Base-by-base conservation (phyloP, 2,113 vertebrate genomes). In the Callospermophilus lateralis region DNA sequence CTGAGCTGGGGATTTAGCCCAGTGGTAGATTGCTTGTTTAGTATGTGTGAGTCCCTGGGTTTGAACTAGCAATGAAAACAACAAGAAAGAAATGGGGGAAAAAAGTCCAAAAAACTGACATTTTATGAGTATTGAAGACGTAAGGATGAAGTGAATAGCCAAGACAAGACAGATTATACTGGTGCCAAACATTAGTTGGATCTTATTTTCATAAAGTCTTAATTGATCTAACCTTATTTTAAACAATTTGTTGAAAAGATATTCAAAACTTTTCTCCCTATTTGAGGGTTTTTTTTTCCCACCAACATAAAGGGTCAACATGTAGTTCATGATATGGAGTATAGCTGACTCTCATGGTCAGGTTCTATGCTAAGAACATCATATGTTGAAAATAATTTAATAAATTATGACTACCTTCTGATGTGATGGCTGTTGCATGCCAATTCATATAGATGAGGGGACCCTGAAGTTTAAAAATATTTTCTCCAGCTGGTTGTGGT, bases 121-220 rank as follows among this genome's bases (percentile, higher is more conserved):
- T 72, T 91, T 94, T 93, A 84, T 48, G 51, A 76, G 13, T 88
- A 16, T 94, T 96, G 8, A 89, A 28, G 10, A 93, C 19, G 17
- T 53, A 72, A 34, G 22, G 28, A 51, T 95, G 32, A 86, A 85
- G 48, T 81, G 15, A 83, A 83, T 76, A 90, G 19, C 65, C 17
- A 83, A 42, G 58, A 51, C 63, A 91, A 93, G 58, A 88, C 65
- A 91, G 58, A 51, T 89, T 80, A 55, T 89, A 22, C 37, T 89
- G 65, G 8, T 92, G 15, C 32, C 45, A 93, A 63, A 94, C 42
- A 84, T 70, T 72, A 92, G 65, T 13, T 93, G 42, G 79, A 32
- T 79, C 22, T 97, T 94, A 63, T 67, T 96, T 97, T 86, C 51
- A 42, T 84, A 65, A 80, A 65, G 22, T 79, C 16, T 53, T 83